Evolutionary conservation across 2,113 vertebrate genomes (phyloP).

Genomic region (Delphinapterus leucas): DNA sequence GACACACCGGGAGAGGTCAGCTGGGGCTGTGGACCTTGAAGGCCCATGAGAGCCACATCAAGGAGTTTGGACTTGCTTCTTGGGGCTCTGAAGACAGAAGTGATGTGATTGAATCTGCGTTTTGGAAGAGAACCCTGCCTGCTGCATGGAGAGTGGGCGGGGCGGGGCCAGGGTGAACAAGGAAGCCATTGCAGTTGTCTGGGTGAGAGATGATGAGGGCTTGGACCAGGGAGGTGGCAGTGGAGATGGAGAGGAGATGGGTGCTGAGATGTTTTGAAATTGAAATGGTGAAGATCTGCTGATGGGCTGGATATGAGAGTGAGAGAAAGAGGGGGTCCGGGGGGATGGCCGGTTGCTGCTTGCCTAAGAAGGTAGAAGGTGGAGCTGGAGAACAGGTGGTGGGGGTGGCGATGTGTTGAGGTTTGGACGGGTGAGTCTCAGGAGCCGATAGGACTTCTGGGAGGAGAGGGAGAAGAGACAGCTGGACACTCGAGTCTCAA

Average conservation of each 20-base stretch:
- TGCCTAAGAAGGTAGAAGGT: too few species aligned
- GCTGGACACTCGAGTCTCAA: background rate
- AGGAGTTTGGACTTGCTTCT: background rate
- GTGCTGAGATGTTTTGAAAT: background rate
- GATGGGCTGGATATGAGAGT: background rate
- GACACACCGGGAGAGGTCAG: background rate
- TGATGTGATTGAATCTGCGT: fast-evolving
- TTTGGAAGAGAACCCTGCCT: background rate
- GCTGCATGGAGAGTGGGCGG: background rate
- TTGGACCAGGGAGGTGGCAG: background rate
- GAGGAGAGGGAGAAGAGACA: background rate
- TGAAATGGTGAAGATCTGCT: background rate
- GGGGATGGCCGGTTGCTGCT: background rate
- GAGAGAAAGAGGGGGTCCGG: background rate
- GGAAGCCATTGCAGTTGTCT: fast-evolving
- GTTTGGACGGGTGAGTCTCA: background rate
- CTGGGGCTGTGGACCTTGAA: fast-evolving
- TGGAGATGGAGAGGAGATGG: background rate
- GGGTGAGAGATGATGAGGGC: background rate
- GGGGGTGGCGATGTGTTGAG: background rate
- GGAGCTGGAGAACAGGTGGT: background rate
- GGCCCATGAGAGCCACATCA: fast-evolving
- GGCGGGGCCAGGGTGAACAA: background rate
- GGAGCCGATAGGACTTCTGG: background rate
- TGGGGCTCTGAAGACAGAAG: background rate